Evolutionary conservation across 2,113 vertebrate genomes (phyloP), one percentile per base, ranked within the genome.

Genomic region (Oenanthe melanoleuca): DNA sequence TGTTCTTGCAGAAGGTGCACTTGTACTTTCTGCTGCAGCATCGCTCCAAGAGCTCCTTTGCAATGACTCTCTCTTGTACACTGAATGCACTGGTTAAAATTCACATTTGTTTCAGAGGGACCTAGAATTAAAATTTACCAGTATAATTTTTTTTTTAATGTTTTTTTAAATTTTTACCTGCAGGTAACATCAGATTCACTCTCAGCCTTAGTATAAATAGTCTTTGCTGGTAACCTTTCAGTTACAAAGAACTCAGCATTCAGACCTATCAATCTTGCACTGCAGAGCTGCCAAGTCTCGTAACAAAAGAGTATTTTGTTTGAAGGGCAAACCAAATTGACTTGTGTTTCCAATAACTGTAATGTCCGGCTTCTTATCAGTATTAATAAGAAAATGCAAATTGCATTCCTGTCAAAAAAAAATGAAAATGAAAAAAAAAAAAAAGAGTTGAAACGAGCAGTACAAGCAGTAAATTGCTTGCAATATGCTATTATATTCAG

Each of bases 381-480:
- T 56, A 56, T 95, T 97, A 96, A 96, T 94, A 95, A 95, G 61
- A 77, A 96, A 94, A 97, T 93, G 86, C 80, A 97, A 97, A 97
- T 95, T 95, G 29, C 33, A 65, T 93, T 89, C 57, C 64, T 24
- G 71, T 96, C 93, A 93, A 81, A 95, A 83, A 83, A 80, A 80
- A 94, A 81, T 15, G 23, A 25, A 49, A 86, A 49, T 75, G 69
- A 97, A 89, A 86, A 14, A n/a, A 75, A 77, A 72, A 88, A 86
- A 69, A 47, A 96, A 82, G 49, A 47, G 52, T 86, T 92, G 74
- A 97, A 95, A 92, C 9, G 49, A 85, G 18, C 55, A 55, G 37
- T 64, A 87, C 56, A 65, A 90, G 93, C 60, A 87, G 59, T 67
- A 89, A 96, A 96, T 94, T 96, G 55, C 77, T 91, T 92, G 60